Evolutionary conservation across 1,140 invertebrate species (phyloP), one percentile per base, ranked within the genome.

Genomic region (Schmidtea mediterranea): DNA sequence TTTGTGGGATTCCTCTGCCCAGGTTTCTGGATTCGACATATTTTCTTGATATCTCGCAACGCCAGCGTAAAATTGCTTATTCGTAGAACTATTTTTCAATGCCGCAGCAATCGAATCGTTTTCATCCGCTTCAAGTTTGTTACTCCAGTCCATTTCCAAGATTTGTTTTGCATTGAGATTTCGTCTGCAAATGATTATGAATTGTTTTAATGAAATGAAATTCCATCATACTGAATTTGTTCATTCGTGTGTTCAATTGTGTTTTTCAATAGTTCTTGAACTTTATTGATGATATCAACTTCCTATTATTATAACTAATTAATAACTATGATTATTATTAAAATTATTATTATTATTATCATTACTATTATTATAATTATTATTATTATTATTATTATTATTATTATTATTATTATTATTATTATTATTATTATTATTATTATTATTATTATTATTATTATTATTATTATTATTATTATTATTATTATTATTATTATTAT

Each of bases 121-220:
- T 55, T 76, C 72, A 57, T 79, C 76, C 2, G 80, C 73, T 61
- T 79, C 74, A 46, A 73, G 72, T 68, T 84, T 86, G 58, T 84
- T 79, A 53, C 79, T 82, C 79, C 80, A 83, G 58, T 84, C 80
- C 54, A 73, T 75, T 65, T 84, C 80, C 38, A 83, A 66, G 18
- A 75, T 72, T 49, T 75, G 71, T 59, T 83, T 82, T 0, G 75
- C 73, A 32, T 77, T 72, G 55, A 77, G 76, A 56, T 81, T 76
- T 53, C 76, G 72, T 10, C 69, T 64, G 45, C 6, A 57, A 54
- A 23, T 41, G 3, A 32, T 32, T 32, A 6, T 10, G n/a, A n/a
- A n/a, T 12, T n/a, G n/a, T 12, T 12, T 37, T 12, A 12, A 37
- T 37, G 36, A 37, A n/a, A 12, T 12, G 12, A 37, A 41, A 41